Evolutionary conservation across 2,113 vertebrate species (phyloP), one percentile per base, ranked within the genome.

Genomic region (Brachyistius frenatus): DNA sequence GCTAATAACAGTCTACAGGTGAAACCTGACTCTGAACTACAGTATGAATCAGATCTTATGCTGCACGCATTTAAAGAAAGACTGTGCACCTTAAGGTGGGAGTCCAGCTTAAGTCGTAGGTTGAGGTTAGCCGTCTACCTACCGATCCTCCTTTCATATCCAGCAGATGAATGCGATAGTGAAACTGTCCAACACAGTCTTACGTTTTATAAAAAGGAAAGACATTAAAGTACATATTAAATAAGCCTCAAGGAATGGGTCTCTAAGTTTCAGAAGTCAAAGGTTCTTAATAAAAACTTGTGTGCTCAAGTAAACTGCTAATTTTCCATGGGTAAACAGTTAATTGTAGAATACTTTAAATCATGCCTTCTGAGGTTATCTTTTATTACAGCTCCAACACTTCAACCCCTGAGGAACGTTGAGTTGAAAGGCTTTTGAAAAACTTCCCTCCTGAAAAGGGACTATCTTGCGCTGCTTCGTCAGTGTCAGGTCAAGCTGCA

Each of bases 401-500:
- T 54, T 44, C 39, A 30, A 71, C 49, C 44, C 63, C 9, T 1
- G 54, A 61, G 71, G 50, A 55, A 76, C 64, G 10, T 4, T 32
- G 57, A 75, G 23, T 50, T 75, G 60, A 86, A 81, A 83, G 74
- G 70, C 76, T 80, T 74, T 30, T 33, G 39, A 60, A 46, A 69
- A 67, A 50, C 33, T 69, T 33, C 10, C 35, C 36, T 41, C 72
- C 64, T 58, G 53, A 73, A 61, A 75, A n/a, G 75, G 41, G 84
- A 69, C 75, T 75, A 30, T 81, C 83, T 70, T 81, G 65, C 80
- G 68, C 82, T 65, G 80, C 81, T 78, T 81, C 68, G 80, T 87
- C 66, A 52, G 56, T 65, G 69, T 4, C 73, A 82, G 90, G 92
- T 94, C 89, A 93, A 86, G 83, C 66, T 72, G 31, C 65, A 84